These are phyloP conservation scores for Eupithecia vulgata DNA, from an alignment of 2,888 invertebrate genomes.

Conservation along the genomic window DNA sequence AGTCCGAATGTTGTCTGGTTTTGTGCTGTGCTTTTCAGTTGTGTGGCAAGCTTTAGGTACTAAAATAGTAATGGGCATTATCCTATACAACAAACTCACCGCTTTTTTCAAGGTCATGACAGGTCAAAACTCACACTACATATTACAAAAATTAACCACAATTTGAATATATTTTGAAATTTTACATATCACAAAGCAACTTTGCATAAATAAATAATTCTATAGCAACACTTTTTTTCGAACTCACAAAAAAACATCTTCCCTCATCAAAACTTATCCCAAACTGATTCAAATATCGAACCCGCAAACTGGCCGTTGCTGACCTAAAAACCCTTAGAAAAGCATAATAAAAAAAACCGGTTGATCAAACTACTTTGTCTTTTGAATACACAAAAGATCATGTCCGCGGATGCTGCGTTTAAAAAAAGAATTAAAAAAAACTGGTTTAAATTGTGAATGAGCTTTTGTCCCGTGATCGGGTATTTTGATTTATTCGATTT, in stretches of 20 bases:
- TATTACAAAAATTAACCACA: not conserved
- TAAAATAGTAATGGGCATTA: too few relatives aligned
- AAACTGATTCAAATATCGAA: slow-evolving; percentile 60
- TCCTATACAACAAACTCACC: not conserved
- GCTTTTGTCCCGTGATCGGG: slow-evolving; percentile 79
- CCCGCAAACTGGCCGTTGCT: slow-evolving; percentile 67
- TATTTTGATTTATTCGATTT: slow-evolving; percentile 84
- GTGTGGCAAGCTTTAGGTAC: too few relatives aligned
- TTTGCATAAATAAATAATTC: not conserved
- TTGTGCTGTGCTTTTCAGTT: too few relatives aligned
- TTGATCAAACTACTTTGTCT: slow-evolving; percentile 72
- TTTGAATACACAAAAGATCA: slow-evolving; percentile 73
- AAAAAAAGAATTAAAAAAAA: slow-evolving; percentile 65
- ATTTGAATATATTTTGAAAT: not conserved
- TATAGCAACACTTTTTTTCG: slow-evolving; percentile 1
- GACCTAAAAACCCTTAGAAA: slow-evolving; percentile 71
- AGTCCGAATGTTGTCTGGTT: too few relatives aligned
- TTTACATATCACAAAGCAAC: not conserved
- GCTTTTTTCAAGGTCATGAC: not conserved
- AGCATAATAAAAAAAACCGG: slow-evolving; percentile 70
- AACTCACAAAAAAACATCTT: slow-evolving; percentile 29
- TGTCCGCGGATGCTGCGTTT: slow-evolving; percentile 79
- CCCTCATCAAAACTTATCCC: slow-evolving; percentile 43
- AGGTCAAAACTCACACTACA: not conserved
- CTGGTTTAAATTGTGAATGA: slow-evolving; percentile 75